phyloP scores from a whole-genome alignment of 2,113 vertebrate genomes.

The Strigops habroptila region DNA sequence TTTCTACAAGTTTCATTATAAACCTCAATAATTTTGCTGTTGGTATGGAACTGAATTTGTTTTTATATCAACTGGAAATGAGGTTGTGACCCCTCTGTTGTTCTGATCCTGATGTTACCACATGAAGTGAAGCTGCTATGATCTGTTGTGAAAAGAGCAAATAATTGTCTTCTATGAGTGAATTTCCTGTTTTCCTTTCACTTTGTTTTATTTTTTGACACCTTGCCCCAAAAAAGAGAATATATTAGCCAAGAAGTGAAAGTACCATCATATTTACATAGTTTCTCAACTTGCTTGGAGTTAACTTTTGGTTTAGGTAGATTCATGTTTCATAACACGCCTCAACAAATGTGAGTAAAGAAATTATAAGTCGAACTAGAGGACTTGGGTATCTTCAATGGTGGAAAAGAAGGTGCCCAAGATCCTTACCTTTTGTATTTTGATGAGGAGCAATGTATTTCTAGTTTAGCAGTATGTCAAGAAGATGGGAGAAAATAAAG shows the following conservation, averaged over 20 bases:
- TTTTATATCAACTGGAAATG: neutral
- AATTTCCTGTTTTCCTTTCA: neutral
- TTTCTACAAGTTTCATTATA: neutral
- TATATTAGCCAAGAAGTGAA: neutral
- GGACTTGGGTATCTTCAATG: neutral
- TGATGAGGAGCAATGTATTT: neutral
- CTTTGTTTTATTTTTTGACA: neutral
- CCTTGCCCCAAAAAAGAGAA: neutral
- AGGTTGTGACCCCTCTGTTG: neutral
- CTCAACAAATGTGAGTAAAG: neutral
- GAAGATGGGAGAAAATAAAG: neutral
- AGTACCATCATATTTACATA: rapidly evolving
- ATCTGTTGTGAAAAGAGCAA: neutral
- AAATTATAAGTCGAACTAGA: neutral
- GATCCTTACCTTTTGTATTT: neutral
- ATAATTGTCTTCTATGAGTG: neutral
- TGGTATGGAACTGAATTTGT: neutral
- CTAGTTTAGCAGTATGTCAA: neutral
- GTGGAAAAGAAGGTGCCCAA: neutral
- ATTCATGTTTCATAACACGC: rapidly evolving
- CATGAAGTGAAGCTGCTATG: neutral
- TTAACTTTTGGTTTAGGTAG: neutral
- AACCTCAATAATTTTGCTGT: neutral
- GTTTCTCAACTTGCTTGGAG: neutral
- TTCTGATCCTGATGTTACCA: neutral